Conservation (phyloP, 2,113 vertebrate genomes). For the Pampusana beccarii region DNA sequence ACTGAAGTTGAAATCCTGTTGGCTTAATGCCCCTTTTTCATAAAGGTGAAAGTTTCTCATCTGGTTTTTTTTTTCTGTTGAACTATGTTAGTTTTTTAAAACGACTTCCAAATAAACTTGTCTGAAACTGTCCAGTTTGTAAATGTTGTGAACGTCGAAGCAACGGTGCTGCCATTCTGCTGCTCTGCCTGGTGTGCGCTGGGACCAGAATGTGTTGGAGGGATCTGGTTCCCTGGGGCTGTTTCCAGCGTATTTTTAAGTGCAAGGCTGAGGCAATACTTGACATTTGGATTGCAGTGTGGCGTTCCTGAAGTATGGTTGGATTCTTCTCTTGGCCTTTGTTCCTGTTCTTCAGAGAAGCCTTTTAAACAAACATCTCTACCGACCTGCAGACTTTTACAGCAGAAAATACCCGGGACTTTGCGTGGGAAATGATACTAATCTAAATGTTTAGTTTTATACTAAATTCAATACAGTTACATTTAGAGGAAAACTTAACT, state of each 20-base stretch:
- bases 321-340: neutral
- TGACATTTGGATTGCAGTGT: slow-evolving; percentile 16
- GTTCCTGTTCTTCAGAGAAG: slow-evolving; percentile 29
- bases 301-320: neutral
- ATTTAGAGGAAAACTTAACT: slow-evolving; percentile 20
- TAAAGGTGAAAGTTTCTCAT: slow-evolving; percentile 47
- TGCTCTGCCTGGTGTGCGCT: neutral
- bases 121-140: slow-evolving; percentile 54
- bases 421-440: neutral
- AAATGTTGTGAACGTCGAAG: slow-evolving; percentile 8
- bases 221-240: neutral
- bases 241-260: neutral
- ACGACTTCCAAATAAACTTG: slow-evolving; percentile 38
- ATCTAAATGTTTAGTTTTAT: slow-evolving; percentile 25
- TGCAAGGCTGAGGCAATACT: slow-evolving; percentile 7
- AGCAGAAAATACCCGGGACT: neutral
- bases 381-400: neutral
- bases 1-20: slow-evolving; percentile 59
- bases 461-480: slow-evolving; percentile 11
- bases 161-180: neutral
- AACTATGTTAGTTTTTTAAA: slow-evolving; percentile 50
- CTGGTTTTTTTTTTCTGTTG: slow-evolving; percentile 34
- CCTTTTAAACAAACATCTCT: neutral
- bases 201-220: neutral
- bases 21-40: slow-evolving; percentile 52